Conservation (phyloP, 1,140 invertebrate species). For the Drosophila ercepeae region DNA sequence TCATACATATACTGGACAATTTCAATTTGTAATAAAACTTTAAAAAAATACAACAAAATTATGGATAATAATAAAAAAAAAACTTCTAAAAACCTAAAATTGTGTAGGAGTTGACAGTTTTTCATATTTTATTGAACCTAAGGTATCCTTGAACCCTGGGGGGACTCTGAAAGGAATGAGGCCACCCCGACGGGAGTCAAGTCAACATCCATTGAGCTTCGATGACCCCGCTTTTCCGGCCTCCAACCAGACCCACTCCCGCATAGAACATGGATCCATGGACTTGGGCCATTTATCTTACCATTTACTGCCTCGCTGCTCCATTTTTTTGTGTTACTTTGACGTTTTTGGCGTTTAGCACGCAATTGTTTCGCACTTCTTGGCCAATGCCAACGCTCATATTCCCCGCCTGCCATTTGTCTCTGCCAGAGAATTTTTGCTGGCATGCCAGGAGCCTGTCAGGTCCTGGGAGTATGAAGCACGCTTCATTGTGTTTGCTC, state of each 20-base stretch:
- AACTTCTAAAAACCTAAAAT: constrained; percentile 60
- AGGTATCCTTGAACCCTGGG: constrained; percentile 3
- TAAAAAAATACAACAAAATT: constrained; percentile 48
- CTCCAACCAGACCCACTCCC: background rate
- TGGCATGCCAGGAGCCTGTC: constrained; percentile 17
- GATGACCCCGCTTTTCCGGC: constrained; percentile 6
- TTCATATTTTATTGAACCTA: background rate
- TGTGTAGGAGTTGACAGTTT: background rate
- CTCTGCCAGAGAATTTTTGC: constrained; percentile 20
- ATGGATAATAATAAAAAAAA: constrained; percentile 60
- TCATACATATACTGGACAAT: constrained; percentile 48
- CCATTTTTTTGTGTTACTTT: constrained; percentile 57
- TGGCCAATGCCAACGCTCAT: constrained; percentile 51
- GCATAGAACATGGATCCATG: constrained; percentile 1
- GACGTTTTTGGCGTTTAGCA: constrained; percentile 79
- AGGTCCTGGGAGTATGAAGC: constrained; percentile 50
- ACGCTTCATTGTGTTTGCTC: constrained; percentile 56
- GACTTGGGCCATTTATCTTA: constrained; percentile 65
- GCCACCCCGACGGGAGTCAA: constrained; percentile 17
- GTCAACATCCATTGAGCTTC: constrained; percentile 16
- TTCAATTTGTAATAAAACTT: constrained; percentile 63
- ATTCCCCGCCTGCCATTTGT: constrained; percentile 50
- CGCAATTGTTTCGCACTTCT: constrained; percentile 80
- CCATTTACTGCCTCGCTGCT: constrained; percentile 61
- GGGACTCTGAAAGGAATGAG: constrained; percentile 1